A percentile compares a stretch with the other conserved stretches of the same genome.
These are phyloP conservation scores for Drosophila kuntzei DNA, from an alignment of 2,888 invertebrate species.

Conservation along the genomic window DNA sequence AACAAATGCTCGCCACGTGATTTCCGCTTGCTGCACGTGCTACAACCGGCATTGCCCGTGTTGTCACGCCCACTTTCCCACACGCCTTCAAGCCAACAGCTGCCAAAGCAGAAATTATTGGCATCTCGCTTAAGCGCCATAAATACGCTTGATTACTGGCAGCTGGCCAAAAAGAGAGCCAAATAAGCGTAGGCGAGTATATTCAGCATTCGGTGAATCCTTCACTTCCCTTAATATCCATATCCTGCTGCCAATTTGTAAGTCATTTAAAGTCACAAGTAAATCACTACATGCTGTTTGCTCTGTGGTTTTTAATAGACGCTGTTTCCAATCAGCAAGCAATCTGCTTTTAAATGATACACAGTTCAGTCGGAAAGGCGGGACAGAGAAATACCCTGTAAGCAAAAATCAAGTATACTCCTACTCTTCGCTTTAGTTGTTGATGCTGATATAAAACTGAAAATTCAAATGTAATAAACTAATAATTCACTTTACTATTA, in stretches of 20 bases:
- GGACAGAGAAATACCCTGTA: neutral
- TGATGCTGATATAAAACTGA: neutral
- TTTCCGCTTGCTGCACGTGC: conserved; percentile 73
- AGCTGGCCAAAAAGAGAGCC: conserved; percentile 45
- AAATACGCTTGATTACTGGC: conserved; percentile 83
- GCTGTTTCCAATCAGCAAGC: conserved; percentile 37
- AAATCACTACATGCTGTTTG: conserved; percentile 68
- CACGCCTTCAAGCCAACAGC: conserved; percentile 39
- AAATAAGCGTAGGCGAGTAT: neutral
- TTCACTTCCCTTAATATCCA: conserved; percentile 8
- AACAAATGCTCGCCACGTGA: conserved; percentile 77
- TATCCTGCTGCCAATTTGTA: conserved; percentile 58
- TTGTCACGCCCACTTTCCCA: conserved; percentile 5
- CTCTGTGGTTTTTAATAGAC: conserved; percentile 68
- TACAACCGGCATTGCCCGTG: conserved; percentile 14
- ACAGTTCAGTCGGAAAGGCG: neutral
- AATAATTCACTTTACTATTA: too few species aligned
- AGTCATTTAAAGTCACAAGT: conserved; percentile 55
- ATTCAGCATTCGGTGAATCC: conserved; percentile 11
- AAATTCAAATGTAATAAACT: neutral
- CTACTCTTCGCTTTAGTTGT: neutral
- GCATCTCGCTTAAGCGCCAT: conserved; percentile 83
- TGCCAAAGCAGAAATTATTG: conserved; percentile 81
- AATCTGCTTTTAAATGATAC: conserved; percentile 4
- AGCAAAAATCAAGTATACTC: neutral